Evolutionary conservation across 2,888 invertebrate genomes (phyloP), one percentile per base, ranked within the genome.

Genomic region (Trichogramma dendrolimi): DNA sequence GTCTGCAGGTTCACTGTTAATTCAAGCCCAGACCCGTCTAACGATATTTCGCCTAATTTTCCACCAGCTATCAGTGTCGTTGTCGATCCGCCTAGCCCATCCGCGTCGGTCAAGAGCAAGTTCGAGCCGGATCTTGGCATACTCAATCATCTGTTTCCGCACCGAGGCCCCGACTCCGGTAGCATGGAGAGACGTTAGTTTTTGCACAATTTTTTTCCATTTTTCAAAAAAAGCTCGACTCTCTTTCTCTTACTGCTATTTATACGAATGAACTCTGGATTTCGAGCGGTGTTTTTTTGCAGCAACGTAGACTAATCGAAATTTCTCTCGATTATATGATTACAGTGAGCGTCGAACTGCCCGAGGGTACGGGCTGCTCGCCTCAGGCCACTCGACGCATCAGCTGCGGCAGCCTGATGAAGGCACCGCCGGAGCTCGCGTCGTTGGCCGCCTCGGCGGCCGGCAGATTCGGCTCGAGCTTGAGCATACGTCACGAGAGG

Each of bases 361-460:
- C 78, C 38, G 78, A 78, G 42, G 70, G 70, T 70, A 79, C 89
- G 39, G n/a, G 87, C 68, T 87, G 87, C 72, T 91, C 92, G 1
- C 91, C 92, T 4, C 90, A 92, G 60, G 92, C 94, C 7, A 92
- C 93, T 6, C 85, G 95, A 66, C 83, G 95, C 69, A 94, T 96
- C 75, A 94, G 94, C 67, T 93, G 93, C 77, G 94, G 94, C 63
- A 94, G 93, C 73, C 87, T 93, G 68, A 86, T 94, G 73, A 94
- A 91, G 76, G 86, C 87, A 4, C 86, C 85, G 51, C 89, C 87
- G 75, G 83, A 85, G 27, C 81, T 84, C 1, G 82, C 84, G 39
- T 72, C 83, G 51, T 39, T 66, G 4, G 85, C 86, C n/a, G 85
- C 87, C 7, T 83, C 85, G 4, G 84, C 85, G 10, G 81, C 82